Conservation (phyloP, 2,113 vertebrate species). For the Pterophyllum scalare region DNA sequence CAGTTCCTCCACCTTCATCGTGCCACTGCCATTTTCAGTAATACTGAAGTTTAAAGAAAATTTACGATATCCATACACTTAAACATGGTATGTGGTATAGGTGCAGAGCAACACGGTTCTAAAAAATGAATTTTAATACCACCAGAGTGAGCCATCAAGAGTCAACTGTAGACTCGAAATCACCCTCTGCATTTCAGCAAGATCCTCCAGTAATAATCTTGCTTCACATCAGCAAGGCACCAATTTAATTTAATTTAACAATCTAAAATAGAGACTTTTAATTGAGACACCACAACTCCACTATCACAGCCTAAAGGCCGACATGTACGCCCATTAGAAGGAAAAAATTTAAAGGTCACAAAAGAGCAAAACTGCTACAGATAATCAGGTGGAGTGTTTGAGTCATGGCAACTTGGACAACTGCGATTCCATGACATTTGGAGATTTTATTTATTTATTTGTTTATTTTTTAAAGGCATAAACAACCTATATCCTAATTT, state of each 20-base stretch:
- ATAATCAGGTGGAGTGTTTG: conserved; percentile 32
- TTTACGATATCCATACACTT: not conserved
- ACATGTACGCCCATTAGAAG: not conserved
- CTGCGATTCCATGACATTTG: conserved; percentile 34
- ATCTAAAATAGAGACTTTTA: not conserved
- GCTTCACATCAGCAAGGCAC: not conserved
- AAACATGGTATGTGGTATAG: not conserved
- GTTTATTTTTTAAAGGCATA: not conserved
- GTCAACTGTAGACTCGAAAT: not conserved
- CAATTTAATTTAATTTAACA: not conserved
- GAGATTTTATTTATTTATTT: not conserved
- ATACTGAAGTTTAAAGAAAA: not conserved
- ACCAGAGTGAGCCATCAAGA: not conserved
- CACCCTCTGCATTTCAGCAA: not conserved
- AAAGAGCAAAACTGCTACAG: conserved; percentile 15
- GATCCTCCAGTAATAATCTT: not conserved
- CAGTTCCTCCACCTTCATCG: not conserved
- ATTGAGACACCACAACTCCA: conserved; percentile 1
- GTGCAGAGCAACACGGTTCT: not conserved
- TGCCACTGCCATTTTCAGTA: not conserved
- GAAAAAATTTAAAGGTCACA: conserved; percentile 29
- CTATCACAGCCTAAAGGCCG: not conserved
- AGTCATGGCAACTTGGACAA: not conserved
- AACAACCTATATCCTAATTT: conserved; percentile 8
- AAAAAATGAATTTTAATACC: not conserved